Evolutionary conservation across 2,888 invertebrate species (phyloP).

Genomic region (Drosophila prostipennis): DNA sequence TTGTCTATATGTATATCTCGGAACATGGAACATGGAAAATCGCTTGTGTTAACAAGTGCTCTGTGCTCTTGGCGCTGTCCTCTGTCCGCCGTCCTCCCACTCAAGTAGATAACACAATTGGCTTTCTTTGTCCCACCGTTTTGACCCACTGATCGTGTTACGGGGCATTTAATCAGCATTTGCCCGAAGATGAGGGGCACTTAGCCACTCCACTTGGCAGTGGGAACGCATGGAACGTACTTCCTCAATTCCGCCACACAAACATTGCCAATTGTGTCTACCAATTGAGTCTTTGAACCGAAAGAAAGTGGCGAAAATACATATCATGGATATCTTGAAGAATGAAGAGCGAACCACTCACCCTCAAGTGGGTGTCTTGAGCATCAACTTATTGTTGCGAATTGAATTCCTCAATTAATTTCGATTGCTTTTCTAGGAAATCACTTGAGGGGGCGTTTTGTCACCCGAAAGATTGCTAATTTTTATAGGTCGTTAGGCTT

Average conservation of each 20-base stretch:
- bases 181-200: constrained; percentile 25
- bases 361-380: constrained; percentile 36
- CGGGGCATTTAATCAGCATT: constrained; percentile 35
- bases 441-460: constrained; percentile 10
- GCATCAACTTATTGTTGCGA: constrained; percentile 23
- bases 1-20: neutral
- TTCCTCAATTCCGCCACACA: constrained; percentile 59
- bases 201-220: constrained; percentile 33
- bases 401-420: constrained; percentile 43
- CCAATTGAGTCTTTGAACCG: neutral
- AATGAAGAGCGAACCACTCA: constrained; percentile 22
- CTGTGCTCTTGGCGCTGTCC: constrained; percentile 63
- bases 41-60: constrained; percentile 68
- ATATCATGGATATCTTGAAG: constrained; percentile 8
- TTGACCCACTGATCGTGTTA: constrained; percentile 47
- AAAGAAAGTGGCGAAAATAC: constrained; percentile 14
- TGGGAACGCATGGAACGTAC: constrained; percentile 38
- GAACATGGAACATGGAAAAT: constrained; percentile 74
- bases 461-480: constrained; percentile 36
- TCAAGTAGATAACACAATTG: constrained; percentile 62
- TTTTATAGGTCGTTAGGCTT: constrained; percentile 29
- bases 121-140: constrained; percentile 47
- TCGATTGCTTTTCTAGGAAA: constrained; percentile 37
- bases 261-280: constrained; percentile 61
- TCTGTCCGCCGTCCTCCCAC: neutral